phyloP scores from a whole-genome alignment of 2,113 vertebrate species.

The Loxodonta africana region DNA sequence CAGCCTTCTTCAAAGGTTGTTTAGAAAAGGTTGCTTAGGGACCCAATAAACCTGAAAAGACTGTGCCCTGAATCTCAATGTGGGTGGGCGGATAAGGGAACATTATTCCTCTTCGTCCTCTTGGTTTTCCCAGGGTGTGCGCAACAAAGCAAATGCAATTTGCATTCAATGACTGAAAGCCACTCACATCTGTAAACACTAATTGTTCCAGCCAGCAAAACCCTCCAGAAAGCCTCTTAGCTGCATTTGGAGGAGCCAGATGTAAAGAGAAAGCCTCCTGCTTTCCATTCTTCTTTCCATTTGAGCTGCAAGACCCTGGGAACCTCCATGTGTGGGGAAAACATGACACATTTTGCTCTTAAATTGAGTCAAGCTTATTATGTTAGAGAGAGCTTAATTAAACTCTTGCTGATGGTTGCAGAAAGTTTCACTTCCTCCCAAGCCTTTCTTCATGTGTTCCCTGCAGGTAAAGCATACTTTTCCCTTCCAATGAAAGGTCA shows the following conservation, averaged over 20 bases:
- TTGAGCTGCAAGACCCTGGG: slow-evolving; percentile 58
- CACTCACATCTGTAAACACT: slow-evolving; percentile 76
- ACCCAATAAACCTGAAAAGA: slow-evolving; percentile 75
- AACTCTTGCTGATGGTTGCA: slow-evolving; percentile 68
- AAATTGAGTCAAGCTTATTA: slow-evolving; percentile 70
- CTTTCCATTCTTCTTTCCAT: slow-evolving; percentile 64
- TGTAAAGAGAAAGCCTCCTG: slow-evolving; percentile 76
- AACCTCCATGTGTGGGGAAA: slow-evolving; percentile 42
- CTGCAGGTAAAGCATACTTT: slow-evolving; percentile 37
- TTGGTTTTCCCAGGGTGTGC: slow-evolving; percentile 76
- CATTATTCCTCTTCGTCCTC: slow-evolving; percentile 70
- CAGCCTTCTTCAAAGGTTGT: slow-evolving; percentile 80
- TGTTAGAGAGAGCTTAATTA: slow-evolving; percentile 71
- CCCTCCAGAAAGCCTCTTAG: slow-evolving; percentile 65
- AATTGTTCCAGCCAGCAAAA: slow-evolving; percentile 68
- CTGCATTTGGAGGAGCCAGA: slow-evolving; percentile 67
- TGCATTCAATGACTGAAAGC: slow-evolving; percentile 79
- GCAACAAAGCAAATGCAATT: slow-evolving; percentile 71
- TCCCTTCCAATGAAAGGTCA: slow-evolving; percentile 51
- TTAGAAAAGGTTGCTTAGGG: slow-evolving; percentile 83
- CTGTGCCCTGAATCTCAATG: slow-evolving; percentile 75
- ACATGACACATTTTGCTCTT: slow-evolving; percentile 46
- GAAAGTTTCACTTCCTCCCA: slow-evolving; percentile 50
- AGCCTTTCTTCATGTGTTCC: slow-evolving; percentile 56
- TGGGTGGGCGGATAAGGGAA: slow-evolving; percentile 77